Base-by-base conservation (phyloP, 1,140 invertebrate genomes). In the Drosophila grimshawi region DNA sequence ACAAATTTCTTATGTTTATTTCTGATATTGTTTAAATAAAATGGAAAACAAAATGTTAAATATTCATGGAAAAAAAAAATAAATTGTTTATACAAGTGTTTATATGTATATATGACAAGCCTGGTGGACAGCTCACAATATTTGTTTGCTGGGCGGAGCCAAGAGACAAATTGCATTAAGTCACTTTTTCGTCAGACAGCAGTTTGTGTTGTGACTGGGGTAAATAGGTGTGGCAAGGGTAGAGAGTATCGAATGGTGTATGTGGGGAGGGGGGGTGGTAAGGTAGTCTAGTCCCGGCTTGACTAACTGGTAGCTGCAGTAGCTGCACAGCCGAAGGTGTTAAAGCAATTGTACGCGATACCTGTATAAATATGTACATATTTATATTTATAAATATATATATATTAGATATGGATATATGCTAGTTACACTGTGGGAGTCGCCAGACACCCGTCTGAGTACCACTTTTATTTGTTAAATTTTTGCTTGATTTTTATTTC, bases 301-400 rank as follows among this genome's bases (percentile, higher is more conserved):
- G 61, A 10, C 30, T 41, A 55, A 53, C 62, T 64, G 48, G 29
- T 29, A 27, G n/a, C 37, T 29, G 48, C 19, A 19, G 32, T 6
- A 3, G 46, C 27, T 32, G 41, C 45, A 48, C 46, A 55, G 7
- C 74, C 62, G 72, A 86, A 86, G 81, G 82, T 86, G 81, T 80
- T 81, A 75, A 30, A 65, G 59, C 66, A 68, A 78, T 76, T 78
- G 76, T 76, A 68, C 60, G 60, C 64, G 64, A 70, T 10, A 61
- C 46, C 39, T 3, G n/a, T n/a, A 37, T 3, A 37, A 33, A 37
- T 2, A 56, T 19, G 27, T n/a, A 32, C 30, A 35, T 46, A 46
- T 19, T 32, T 62, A 7, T 19, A 32, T 29, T 1, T 10, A 0
- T 52, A 33, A 3, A n/a, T 7, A 10, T 53, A 48, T 6, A 7